Evolutionary conservation across 37 sponge, comb jelly and placozoan genomes (phyloP).

Genomic region (Haliclona indistincta): DNA sequence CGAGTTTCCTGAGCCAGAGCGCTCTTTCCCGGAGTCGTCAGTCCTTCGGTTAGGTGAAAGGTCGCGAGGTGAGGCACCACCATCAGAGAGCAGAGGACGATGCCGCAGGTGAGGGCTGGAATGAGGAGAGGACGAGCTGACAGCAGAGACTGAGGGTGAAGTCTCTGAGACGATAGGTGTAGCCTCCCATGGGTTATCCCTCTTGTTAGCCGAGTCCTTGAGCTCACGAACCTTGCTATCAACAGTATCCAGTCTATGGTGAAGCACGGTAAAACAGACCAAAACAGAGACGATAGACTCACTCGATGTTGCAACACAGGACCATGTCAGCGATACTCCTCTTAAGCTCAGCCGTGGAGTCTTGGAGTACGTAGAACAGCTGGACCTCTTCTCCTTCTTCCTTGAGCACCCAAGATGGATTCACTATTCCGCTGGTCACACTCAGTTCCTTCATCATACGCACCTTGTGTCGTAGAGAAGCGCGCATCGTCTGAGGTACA

Average conservation of each 20-base stretch:
- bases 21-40: too few species aligned
- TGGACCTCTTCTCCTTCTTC: constrained; percentile 6
- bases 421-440: constrained; percentile 16
- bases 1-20: too few species aligned
- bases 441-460: constrained; percentile 31
- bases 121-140: neutral
- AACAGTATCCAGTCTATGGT: constrained; percentile 14
- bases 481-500: constrained; percentile 34
- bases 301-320: constrained; percentile 59
- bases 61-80: too few species aligned
- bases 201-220: neutral
- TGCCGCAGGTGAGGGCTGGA: neutral
- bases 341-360: constrained; percentile 46
- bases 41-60: too few species aligned
- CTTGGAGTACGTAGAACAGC: constrained; percentile 17
- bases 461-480: constrained; percentile 17
- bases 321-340: constrained; percentile 35
- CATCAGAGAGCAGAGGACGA: too few species aligned
- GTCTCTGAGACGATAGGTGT: neutral
- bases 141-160: neutral
- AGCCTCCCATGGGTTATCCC: neutral
- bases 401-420: neutral
- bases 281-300: neutral
- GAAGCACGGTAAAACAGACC: neutral
- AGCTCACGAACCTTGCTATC: constrained; percentile 26